These are phyloP conservation scores for Cephus pygmeus DNA, from an alignment of 2,888 invertebrate genomes.

Conservation along the genomic window DNA sequence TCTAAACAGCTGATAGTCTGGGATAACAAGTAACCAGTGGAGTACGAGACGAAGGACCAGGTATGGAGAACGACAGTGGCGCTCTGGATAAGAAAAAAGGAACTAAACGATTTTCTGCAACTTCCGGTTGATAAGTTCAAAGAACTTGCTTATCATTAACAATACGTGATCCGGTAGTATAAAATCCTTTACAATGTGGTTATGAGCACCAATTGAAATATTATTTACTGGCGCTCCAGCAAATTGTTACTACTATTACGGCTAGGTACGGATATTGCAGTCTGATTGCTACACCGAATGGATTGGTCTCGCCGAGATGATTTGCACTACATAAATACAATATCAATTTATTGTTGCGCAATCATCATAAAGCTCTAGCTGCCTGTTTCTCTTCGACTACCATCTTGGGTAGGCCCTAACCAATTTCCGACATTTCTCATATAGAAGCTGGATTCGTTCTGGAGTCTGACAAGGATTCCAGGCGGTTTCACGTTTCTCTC, in stretches of 20 bases:
- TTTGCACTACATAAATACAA: slow-evolving; percentile 46
- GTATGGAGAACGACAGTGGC: not conserved
- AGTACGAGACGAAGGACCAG: not conserved
- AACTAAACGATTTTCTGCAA: not conserved
- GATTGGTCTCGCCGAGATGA: slow-evolving; percentile 42
- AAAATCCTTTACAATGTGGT: slow-evolving; percentile 33
- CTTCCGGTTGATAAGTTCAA: not conserved
- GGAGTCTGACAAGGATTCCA: not conserved
- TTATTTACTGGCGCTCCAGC: slow-evolving; percentile 17
- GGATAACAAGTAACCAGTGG: not conserved
- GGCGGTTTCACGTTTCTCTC: not conserved
- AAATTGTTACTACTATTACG: slow-evolving; percentile 36
- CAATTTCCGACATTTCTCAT: not conserved
- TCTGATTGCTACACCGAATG: slow-evolving; percentile 39
- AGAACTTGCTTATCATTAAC: slow-evolving; percentile 22
- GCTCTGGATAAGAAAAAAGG: not conserved
- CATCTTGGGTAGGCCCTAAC: no score
- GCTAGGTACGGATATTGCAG: slow-evolving; percentile 31
- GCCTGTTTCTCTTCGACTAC: no score
- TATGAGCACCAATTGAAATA: slow-evolving; percentile 34
- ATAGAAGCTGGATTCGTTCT: not conserved
- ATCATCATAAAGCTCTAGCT: slow-evolving; percentile 39
- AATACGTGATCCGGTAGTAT: slow-evolving; percentile 25
- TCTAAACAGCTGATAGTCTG: slow-evolving; percentile 13
- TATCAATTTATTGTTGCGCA: slow-evolving; percentile 40